phyloP scores from a whole-genome alignment of 2,888 invertebrate species.

The Lamellibrachia columna region DNA sequence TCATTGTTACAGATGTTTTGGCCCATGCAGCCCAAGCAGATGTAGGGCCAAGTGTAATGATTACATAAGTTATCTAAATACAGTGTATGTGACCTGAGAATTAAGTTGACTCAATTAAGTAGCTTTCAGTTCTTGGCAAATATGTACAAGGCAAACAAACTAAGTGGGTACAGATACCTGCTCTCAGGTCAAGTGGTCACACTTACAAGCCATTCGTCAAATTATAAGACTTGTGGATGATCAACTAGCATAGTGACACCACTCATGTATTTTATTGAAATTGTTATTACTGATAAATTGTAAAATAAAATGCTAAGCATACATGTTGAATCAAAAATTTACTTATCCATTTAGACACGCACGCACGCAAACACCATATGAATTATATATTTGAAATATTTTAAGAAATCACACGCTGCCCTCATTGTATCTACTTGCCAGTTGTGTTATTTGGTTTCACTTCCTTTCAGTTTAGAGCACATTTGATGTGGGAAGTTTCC shows the following conservation, averaged over 20 bases:
- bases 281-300: too few relatives aligned
- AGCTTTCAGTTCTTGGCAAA: not conserved
- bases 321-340: too few relatives aligned
- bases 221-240: not conserved
- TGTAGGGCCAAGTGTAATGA: not conserved
- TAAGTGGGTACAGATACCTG: not conserved
- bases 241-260: too few relatives aligned
- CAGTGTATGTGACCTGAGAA: not conserved
- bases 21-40: not conserved
- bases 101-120: not conserved
- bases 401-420: too few relatives aligned
- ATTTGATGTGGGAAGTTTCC: not conserved
- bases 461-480: not conserved
- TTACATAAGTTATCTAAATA: not conserved
- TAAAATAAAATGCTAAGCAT: too few relatives aligned
- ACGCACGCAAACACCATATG: too few relatives aligned
- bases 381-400: too few relatives aligned
- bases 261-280: too few relatives aligned
- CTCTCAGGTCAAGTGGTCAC: not conserved
- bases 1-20: not conserved
- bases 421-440: not conserved
- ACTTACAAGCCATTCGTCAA: not conserved
- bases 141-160: not conserved
- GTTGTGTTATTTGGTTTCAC: not conserved
- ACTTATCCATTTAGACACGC: too few relatives aligned